Evolutionary conservation across 2,888 invertebrate genomes (phyloP), one percentile per base, ranked within the genome.

Genomic region (Spisula solida): DNA sequence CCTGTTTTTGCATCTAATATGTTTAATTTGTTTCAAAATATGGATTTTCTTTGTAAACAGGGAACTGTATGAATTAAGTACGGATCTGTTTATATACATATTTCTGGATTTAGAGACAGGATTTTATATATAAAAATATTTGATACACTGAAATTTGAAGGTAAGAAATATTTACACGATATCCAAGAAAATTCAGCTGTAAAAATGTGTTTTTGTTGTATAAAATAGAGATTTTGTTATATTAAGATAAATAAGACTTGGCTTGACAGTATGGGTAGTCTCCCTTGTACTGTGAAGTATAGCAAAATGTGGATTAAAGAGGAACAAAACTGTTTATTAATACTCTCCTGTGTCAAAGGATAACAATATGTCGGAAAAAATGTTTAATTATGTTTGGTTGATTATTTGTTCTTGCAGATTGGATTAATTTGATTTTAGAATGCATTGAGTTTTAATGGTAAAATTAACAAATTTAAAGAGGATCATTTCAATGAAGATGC

Each of bases 231-330:
- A 20, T 34, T 25, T 60, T 60, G 34, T 60, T 31, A 29, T 18
- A 34, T 82, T 34, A 20, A 55, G 55, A 79, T 55, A 85, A 55
- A 79, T 56, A 56, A n/a, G 79, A 85, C 51, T 75, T 56, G 8
- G n/a, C 55, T 16, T 78, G 34, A 6, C n/a, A 0, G 41, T 4
- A 18, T 60, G 85, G 85, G 85, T 88, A 82, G 60, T 60, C 55
- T 88, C 88, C 88, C 88, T 82, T 88, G 20, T 34, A 56, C 82
- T 85, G 82, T 85, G 20, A 55, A 82, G 25, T 12, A 48, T 14
- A 16, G 75, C 20, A 41, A 29, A 78, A n/a, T 51, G 51, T 20
- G 88, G 85, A 88, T 88, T 88, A 85, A 55, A 88, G 88, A 88
- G 88, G 88, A 20, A 79, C 0, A 0, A 31, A 75, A 34, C 31